Percentiles rank a stretch among this genome's conserved stretches.
Conservation (phyloP, 1,140 invertebrate species). For the Venturia canescens region DNA sequence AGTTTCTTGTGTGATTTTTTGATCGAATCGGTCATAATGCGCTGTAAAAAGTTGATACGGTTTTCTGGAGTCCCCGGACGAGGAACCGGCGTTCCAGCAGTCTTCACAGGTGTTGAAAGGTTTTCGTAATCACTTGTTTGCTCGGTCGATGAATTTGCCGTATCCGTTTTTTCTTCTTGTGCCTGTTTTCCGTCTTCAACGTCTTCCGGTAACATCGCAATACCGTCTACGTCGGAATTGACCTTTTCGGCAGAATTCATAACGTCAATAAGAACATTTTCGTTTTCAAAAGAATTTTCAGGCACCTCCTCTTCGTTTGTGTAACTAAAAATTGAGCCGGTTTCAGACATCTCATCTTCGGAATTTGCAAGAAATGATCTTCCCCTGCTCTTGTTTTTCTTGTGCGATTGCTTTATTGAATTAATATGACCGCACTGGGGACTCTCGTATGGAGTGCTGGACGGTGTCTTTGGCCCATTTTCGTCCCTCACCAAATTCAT, state of each 20-base stretch:
- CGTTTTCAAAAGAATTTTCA: neutral
- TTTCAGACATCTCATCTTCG: constrained; percentile 56
- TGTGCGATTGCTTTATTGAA: constrained; percentile 56
- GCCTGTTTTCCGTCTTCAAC: neutral
- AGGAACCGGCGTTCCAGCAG: neutral
- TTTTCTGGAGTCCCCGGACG: constrained; percentile 66
- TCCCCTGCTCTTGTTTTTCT: constrained; percentile 53
- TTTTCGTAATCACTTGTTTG: neutral
- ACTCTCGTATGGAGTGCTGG: constrained; percentile 4
- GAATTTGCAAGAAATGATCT: constrained; percentile 47
- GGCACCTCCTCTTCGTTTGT: constrained; percentile 49
- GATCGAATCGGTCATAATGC: constrained; percentile 65
- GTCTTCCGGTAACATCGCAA: neutral
- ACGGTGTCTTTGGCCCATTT: constrained; percentile 44
- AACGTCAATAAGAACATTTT: neutral
- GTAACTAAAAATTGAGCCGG: constrained; percentile 58
- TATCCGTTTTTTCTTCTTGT: neutral
- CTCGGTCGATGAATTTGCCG: neutral
- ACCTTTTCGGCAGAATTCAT: neutral
- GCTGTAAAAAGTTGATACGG: constrained; percentile 58
- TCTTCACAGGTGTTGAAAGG: neutral
- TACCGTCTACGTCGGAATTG: neutral
- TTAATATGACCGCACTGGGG: constrained; percentile 32
- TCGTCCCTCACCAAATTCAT: constrained; percentile 35
- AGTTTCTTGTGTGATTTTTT: constrained; percentile 71